Conservation (phyloP, 1,140 invertebrate genomes). For the Oppia nitens region DNA sequence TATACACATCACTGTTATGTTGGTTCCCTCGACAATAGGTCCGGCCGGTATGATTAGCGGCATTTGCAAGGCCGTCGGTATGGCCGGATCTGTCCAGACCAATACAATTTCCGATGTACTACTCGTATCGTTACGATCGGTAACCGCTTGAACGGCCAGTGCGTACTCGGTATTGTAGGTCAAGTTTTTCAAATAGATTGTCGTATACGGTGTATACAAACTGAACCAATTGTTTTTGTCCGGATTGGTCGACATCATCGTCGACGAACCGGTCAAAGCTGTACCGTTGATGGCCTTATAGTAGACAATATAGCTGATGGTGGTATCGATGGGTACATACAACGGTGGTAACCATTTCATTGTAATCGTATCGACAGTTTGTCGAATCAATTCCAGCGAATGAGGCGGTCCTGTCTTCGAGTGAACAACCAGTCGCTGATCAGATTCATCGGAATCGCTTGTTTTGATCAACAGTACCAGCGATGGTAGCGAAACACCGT, state of each 20-base stretch:
- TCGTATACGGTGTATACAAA: not conserved
- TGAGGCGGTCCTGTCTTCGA: slow-evolving; percentile 53
- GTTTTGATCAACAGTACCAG: slow-evolving; percentile 54
- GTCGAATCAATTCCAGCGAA: slow-evolving; percentile 45
- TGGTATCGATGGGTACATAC: slow-evolving; percentile 11
- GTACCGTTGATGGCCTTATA: slow-evolving; percentile 10
- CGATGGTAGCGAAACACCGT: slow-evolving; percentile 58
- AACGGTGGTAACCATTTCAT: slow-evolving; percentile 61
- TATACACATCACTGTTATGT: slow-evolving; percentile 64
- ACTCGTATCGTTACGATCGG: slow-evolving; percentile 13
- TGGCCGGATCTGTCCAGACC: slow-evolving; percentile 66
- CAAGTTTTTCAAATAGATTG: slow-evolving; percentile 7
- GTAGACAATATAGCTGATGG: slow-evolving; percentile 1
- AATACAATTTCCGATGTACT: slow-evolving; percentile 38
- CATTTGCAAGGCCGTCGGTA: slow-evolving; percentile 64
- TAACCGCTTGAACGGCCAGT: slow-evolving; percentile 19
- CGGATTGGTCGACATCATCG: slow-evolving; percentile 23
- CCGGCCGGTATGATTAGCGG: slow-evolving; percentile 56
- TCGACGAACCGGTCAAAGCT: not conserved
- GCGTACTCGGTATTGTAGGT: slow-evolving; percentile 23
- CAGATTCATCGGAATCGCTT: not conserved
- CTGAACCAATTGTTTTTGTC: slow-evolving; percentile 38
- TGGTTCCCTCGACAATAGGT: slow-evolving; percentile 56
- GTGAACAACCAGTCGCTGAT: not conserved
- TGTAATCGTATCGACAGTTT: slow-evolving; percentile 58